A percentile compares a stretch with the other conserved stretches of the same genome.
Evolutionary conservation across 2,888 invertebrate genomes (phyloP).

Genomic region (Hybos culiciformis): DNA sequence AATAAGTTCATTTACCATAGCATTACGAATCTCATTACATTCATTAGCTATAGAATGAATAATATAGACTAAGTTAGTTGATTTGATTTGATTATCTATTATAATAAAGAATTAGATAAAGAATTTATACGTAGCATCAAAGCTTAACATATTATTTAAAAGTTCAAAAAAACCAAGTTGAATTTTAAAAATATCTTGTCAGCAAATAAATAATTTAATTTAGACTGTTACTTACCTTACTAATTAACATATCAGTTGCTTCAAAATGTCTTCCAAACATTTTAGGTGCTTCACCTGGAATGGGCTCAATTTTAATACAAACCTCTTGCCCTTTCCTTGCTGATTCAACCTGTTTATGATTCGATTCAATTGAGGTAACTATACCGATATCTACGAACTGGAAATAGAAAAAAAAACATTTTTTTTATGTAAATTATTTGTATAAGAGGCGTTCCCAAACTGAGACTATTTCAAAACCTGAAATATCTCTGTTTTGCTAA

Average conservation of each 20-base stretch:
- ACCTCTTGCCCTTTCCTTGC: slow-evolving; percentile 93
- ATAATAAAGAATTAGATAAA: too few relatives aligned
- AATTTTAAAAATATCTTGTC: too few relatives aligned
- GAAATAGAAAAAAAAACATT: slow-evolving; percentile 24
- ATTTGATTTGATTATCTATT: too few relatives aligned
- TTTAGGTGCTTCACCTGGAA: slow-evolving; percentile 97
- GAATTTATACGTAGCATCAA: too few relatives aligned
- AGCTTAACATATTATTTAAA: too few relatives aligned
- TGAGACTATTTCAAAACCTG: background rate
- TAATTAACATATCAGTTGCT: slow-evolving; percentile 84
- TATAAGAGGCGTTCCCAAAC: background rate
- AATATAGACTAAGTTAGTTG: too few relatives aligned
- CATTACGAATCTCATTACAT: too few relatives aligned
- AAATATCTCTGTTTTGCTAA: background rate
- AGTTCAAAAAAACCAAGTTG: too few relatives aligned
- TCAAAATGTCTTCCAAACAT: slow-evolving; percentile 98
- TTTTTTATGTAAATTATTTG: background rate
- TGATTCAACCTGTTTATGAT: slow-evolving; percentile 89
- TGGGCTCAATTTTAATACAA: slow-evolving; percentile 92
- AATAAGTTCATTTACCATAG: too few relatives aligned
- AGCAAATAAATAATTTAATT: too few relatives aligned
- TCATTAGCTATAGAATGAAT: too few relatives aligned
- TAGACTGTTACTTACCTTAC: slow-evolving; percentile 70
- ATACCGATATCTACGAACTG: slow-evolving; percentile 90
- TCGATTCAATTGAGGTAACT: slow-evolving; percentile 88